Conservation (phyloP, 2,113 vertebrate species). For the Tyto alba region DNA sequence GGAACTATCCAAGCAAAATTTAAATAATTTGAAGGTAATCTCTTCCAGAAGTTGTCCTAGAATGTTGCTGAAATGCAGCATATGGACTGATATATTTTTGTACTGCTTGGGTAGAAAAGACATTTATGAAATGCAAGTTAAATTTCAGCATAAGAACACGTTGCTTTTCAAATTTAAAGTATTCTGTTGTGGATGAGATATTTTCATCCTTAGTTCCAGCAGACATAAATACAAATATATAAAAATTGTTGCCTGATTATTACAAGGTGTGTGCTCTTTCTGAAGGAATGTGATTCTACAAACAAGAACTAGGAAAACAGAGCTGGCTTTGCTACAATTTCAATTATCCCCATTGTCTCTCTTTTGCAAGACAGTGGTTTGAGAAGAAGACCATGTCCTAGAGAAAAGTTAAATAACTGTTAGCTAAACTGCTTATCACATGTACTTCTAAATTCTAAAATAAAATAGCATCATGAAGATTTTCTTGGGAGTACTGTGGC, state of each 20-base stretch:
- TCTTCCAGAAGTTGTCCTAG: background rate
- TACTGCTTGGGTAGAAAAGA: background rate
- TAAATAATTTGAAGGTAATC: background rate
- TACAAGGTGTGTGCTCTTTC: background rate
- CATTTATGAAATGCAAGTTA: background rate
- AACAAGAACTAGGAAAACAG: background rate
- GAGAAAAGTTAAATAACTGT: background rate
- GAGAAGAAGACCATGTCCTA: background rate
- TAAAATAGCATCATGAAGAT: background rate
- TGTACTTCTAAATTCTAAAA: background rate
- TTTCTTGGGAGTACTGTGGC: background rate
- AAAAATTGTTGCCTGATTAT: background rate
- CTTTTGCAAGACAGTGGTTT: background rate
- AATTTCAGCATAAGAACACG: background rate
- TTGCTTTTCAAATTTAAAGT: background rate
- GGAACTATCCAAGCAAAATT: background rate
- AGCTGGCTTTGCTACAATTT: background rate
- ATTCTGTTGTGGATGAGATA: background rate
- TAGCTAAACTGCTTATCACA: background rate
- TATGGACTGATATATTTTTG: rapidly evolving
- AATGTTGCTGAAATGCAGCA: background rate
- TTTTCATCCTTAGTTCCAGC: background rate
- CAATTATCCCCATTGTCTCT: background rate
- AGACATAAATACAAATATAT: background rate
- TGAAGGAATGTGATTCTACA: background rate